Conservation (phyloP, 2,113 vertebrate genomes). For the Anoplopoma fimbria region DNA sequence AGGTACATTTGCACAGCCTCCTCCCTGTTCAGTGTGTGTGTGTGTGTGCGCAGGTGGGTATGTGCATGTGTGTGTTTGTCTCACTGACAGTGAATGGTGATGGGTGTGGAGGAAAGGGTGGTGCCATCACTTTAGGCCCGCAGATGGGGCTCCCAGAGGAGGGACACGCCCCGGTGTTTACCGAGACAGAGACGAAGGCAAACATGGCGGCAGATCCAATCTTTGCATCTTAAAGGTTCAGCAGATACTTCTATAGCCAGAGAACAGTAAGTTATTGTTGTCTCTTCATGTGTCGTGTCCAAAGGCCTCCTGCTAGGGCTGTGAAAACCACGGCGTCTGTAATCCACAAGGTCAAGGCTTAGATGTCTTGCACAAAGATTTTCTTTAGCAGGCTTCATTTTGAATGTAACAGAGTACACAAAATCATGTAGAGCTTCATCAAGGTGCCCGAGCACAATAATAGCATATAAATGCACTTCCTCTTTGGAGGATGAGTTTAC, state of each 20-base stretch:
- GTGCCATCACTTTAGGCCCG: slow-evolving; percentile 69
- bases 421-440: slow-evolving; percentile 44
- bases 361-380: slow-evolving; percentile 65
- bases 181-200: slow-evolving; percentile 48
- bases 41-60: slow-evolving; percentile 8
- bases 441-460: slow-evolving; percentile 55
- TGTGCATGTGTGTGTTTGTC: slow-evolving; percentile 38
- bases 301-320: slow-evolving; percentile 63
- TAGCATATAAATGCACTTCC: slow-evolving; percentile 63
- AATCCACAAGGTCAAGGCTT: slow-evolving; percentile 70
- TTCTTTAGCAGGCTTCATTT: slow-evolving; percentile 32
- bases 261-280: slow-evolving; percentile 54
- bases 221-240: slow-evolving; percentile 61
- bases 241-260: slow-evolving; percentile 39
- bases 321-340: slow-evolving; percentile 22
- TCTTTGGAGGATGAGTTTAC: slow-evolving; percentile 33
- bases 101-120: slow-evolving; percentile 77
- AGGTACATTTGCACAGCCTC: slow-evolving; percentile 65
- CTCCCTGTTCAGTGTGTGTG: slow-evolving; percentile 37
- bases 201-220: slow-evolving; percentile 60
- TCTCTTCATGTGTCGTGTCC: slow-evolving; percentile 57
- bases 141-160: slow-evolving; percentile 79
- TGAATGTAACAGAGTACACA: slow-evolving; percentile 43
- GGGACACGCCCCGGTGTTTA: slow-evolving; percentile 74
- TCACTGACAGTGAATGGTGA: slow-evolving; percentile 61